Base-by-base conservation (phyloP, 2,888 invertebrate genomes). In the Aphidoletes aphidimyza region DNA sequence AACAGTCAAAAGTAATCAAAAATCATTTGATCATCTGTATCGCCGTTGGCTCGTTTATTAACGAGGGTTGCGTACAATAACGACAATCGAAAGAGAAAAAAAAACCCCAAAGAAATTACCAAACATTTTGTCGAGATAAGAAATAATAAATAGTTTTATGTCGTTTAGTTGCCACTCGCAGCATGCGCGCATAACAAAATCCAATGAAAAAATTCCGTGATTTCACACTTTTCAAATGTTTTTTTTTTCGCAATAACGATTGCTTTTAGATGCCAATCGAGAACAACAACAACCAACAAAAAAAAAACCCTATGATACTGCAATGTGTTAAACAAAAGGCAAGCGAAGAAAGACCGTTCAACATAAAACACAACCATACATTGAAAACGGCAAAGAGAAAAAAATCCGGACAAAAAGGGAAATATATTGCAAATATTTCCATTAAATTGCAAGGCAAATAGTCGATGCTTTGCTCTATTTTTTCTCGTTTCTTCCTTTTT, bases 101-200 rank as follows among this genome's bases (percentile, higher is more conserved):
- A 9, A 37, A 36, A 81, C 9, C 19, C 5, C 37, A 81, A n/a
- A 81, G 81, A 81, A 37, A 81, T 81, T 81, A 37, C 37, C 30
- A 26, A 69, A 37, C 19, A 2, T 81, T 81, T 37, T 19, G 78
- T 78, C 36, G 78, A 78, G 36, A 81, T 81, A 81, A 81, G 81
- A 81, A 81, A 81, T 81, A 81, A 81, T 81, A 81, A 81, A 81
- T 81, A 81, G 81, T 81, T 81, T 69, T 81, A 37, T 37, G 81
- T 81, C 81, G 81, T 81, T 37, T 37, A 37, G 81, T 81, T 81
- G 36, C 36, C 81, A n/a, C 17, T 78, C 5, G 36, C 8, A 22
- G 37, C 81, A n/a, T n/a, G n/a, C 0, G 81, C 81, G 8, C 59
- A 81, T n/a, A n/a, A n/a, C n/a, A n/a, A 37, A 37, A 37, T 81